phyloP scores from a whole-genome alignment of 1,140 invertebrate genomes.

The Charaxes varanes region DNA sequence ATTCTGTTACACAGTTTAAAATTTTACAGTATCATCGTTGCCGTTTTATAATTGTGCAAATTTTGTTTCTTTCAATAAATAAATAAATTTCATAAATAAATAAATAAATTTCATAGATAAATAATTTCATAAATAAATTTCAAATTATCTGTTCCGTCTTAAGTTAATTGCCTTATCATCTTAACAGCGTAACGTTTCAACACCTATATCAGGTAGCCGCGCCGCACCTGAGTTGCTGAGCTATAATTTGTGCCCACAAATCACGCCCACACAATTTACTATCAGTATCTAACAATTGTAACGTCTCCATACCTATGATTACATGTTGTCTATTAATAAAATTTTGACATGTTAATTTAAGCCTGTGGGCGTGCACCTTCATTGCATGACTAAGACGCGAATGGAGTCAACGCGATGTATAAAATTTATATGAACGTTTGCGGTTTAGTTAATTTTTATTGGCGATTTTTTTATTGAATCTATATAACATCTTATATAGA shows the following conservation, averaged over 20 bases:
- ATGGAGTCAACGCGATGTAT: neutral
- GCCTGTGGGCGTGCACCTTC: conserved; percentile 16
- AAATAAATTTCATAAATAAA: too few relatives aligned
- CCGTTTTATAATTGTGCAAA: too few relatives aligned
- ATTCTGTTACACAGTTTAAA: too few relatives aligned
- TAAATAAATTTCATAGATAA: too few relatives aligned
- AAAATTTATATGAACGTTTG: conserved; percentile 1
- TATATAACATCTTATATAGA: too few relatives aligned
- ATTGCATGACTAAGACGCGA: conserved; percentile 5
- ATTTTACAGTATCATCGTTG: too few relatives aligned
- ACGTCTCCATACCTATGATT: conserved; percentile 23
- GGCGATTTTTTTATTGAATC: too few relatives aligned
- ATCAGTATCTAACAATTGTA: conserved; percentile 17
- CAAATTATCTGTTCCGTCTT: too few relatives aligned
- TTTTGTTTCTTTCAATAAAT: too few relatives aligned
- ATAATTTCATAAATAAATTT: too few relatives aligned
- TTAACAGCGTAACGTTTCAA: too few relatives aligned
- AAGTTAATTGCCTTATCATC: too few relatives aligned
- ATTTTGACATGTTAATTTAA: conserved; percentile 34
- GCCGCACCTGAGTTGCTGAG: conserved; percentile 4
- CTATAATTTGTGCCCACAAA: conserved; percentile 30
- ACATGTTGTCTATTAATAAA: conserved; percentile 35
- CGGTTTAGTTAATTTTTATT: neutral
- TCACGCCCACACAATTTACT: conserved; percentile 28
- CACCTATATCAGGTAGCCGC: conserved; percentile 5